Evolutionary conservation across 2,888 invertebrate species (phyloP), one percentile per base, ranked within the genome.

Genomic region (Macrosiphum euphorbiae): DNA sequence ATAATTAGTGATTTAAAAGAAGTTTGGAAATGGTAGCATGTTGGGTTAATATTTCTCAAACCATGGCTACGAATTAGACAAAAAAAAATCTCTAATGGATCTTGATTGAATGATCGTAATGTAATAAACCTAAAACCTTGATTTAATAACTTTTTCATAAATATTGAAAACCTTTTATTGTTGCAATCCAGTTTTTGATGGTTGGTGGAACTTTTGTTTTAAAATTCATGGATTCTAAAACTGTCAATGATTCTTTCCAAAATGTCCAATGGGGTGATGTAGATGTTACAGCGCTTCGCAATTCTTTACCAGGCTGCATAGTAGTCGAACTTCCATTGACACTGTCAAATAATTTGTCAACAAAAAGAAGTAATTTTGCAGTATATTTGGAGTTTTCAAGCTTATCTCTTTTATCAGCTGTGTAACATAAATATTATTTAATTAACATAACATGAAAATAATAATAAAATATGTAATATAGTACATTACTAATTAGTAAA

Each of bases 101-200:
- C 86, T 86, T 86, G 86, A 44, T 86, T 86, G 47, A 86, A 86
- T 47, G 44, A 47, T 44, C 86, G 86, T 86, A 86, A 86, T 47
- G 47, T 86, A 47, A 86, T 47, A 86, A 86, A 86, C 24, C 28
- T 86, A 28, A 86, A 86, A 26, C 86, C 86, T 86, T 86, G 44
- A 47, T 44, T 47, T 86, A 86, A 86, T 85, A 85, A 85, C 35
- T 85, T 85, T 85, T 85, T 85, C 41, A 41, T 41, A 85, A n/a
- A 85, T 86, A 86, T 86, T 86, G 20, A 47, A 86, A 47, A 47
- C 86, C 86, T 86, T 86, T 86, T 47, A 86, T 86, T 47, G 86
- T 86, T 86, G 28, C 44, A 47, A 47, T 86, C 86, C 86, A 86
- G 47, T 86, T 86, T 86, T 86, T 86, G 44, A 86, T 86, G 47